Percentiles rank a stretch among this genome's conserved stretches.
phyloP scores from a whole-genome alignment of 2,888 invertebrate genomes.

The Conus canariensis region DNA sequence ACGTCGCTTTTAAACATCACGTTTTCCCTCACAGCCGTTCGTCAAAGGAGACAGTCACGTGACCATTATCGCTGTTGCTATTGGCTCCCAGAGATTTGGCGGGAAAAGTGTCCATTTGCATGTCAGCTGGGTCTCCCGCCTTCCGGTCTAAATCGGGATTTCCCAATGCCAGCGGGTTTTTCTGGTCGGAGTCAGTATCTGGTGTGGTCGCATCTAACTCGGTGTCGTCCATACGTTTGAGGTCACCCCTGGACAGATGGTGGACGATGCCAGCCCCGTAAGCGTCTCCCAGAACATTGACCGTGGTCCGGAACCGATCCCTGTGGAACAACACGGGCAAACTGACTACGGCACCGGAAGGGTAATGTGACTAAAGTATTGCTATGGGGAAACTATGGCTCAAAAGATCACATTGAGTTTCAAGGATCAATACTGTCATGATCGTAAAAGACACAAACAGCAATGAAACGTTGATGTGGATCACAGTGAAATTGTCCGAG shows the following conservation, averaged over 20 bases:
- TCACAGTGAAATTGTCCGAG: too few relatives aligned
- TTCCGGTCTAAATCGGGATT: not conserved
- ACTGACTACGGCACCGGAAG: not conserved
- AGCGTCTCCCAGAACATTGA: constrained; percentile 97
- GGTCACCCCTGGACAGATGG: constrained; percentile 80
- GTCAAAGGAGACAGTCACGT: constrained; percentile 19
- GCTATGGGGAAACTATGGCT: too few relatives aligned
- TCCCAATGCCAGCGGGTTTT: not conserved
- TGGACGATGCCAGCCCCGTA: constrained; percentile 94
- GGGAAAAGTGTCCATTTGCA: not conserved
- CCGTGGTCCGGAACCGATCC: constrained; percentile 84
- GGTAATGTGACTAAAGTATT: too few relatives aligned
- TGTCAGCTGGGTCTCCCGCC: not conserved
- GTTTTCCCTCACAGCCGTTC: not conserved
- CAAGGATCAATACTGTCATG: too few relatives aligned
- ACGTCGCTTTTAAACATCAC: too few relatives aligned
- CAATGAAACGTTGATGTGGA: too few relatives aligned
- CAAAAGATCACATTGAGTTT: too few relatives aligned
- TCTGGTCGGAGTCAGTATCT: not conserved
- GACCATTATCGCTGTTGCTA: not conserved
- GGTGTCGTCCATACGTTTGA: constrained; percentile 50
- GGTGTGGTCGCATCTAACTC: not conserved
- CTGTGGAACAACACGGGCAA: constrained; percentile 50
- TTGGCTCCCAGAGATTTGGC: not conserved
- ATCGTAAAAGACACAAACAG: too few relatives aligned